Base-by-base conservation (phyloP, 2,888 invertebrate species). In the Drosophila bunnanda region DNA sequence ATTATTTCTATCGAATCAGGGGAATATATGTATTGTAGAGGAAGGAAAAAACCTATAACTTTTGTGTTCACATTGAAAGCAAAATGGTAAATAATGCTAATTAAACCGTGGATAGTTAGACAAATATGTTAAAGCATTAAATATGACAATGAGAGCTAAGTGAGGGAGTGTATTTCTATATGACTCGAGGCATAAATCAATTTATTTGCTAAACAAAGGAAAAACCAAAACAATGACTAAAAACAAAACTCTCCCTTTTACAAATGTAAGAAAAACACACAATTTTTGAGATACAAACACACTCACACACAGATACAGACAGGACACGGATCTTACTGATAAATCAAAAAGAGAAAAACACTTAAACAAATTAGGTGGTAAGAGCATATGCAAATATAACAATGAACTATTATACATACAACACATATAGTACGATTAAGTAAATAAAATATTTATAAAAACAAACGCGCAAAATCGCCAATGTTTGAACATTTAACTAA, bases 391-490 rank as follows among this genome's bases (percentile, higher is more conserved):
- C 83, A 85, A 82, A 82, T 83, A 88, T 85, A 83, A 83, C 86
- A 88, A 88, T 83, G 82, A 83, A 83, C 83, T 88, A 83, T 88
- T 83, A 88, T 83, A 83, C 80, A 88, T 77, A 87, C 79, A 82
- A 80, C 66, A 80, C 66, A 72, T 68, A 74, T 67, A 72, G 55
- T 85, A 82, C 58, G 64, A 68, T 73, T 83, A 84, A 84, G 89
- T 86, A 84, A 84, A 88, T 86, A 80, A 88, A 88, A 84, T 84
- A 88, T 88, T 86, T 88, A 86, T 82, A 76, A 88, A 84, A 84
- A 73, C 58, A 70, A 56, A 48, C 55, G 54, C 79, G 53, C 53
- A 65, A 52, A 66, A 72, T 53, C 74, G 73, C 64, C 57, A 80
- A 79, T 78, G 79, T 80, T 82, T 75, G 71, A 80, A 78, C 72